phyloP scores from a whole-genome alignment of 1,140 invertebrate genomes.

The Andrena cerasifolii region DNA sequence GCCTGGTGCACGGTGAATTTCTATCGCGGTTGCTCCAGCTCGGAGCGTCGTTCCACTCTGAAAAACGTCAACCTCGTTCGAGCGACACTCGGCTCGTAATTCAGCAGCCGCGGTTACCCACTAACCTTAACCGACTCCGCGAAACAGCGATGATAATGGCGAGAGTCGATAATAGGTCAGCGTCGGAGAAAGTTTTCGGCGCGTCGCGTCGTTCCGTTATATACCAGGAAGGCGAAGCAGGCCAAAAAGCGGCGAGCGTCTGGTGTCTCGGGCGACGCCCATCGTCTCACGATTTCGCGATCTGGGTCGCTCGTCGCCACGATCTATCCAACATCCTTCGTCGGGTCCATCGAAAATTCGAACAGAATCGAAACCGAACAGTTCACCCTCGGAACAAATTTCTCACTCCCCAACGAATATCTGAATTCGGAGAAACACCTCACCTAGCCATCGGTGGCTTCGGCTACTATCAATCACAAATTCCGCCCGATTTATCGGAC shows the following conservation, averaged over 20 bases:
- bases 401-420: too few relatives aligned
- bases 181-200: slow-evolving; percentile 47
- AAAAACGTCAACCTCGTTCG: slow-evolving; percentile 8
- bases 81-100: slow-evolving; percentile 23
- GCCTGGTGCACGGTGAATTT: too few relatives aligned
- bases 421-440: too few relatives aligned
- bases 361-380: too few relatives aligned
- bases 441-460: too few relatives aligned
- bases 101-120: slow-evolving; percentile 45
- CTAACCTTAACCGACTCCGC: slow-evolving; percentile 41
- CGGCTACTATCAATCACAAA: too few relatives aligned
- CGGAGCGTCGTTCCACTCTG: slow-evolving; percentile 33
- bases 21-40: too few relatives aligned
- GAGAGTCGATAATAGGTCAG: slow-evolving; percentile 33
- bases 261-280: slow-evolving; percentile 11
- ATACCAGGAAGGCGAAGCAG: slow-evolving; percentile 16
- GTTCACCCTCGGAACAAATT: too few relatives aligned
- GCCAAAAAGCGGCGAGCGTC: neutral
- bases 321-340: too few relatives aligned
- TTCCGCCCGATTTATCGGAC: neutral
- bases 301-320: slow-evolving; percentile 27
- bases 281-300: slow-evolving; percentile 18
- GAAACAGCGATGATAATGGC: slow-evolving; percentile 33
- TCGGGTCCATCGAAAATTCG: too few relatives aligned
- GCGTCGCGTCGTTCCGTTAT: slow-evolving; percentile 41